These are phyloP conservation scores for Notothenia coriiceps DNA, from an alignment of 2,113 vertebrate genomes.

Conservation along the genomic window DNA sequence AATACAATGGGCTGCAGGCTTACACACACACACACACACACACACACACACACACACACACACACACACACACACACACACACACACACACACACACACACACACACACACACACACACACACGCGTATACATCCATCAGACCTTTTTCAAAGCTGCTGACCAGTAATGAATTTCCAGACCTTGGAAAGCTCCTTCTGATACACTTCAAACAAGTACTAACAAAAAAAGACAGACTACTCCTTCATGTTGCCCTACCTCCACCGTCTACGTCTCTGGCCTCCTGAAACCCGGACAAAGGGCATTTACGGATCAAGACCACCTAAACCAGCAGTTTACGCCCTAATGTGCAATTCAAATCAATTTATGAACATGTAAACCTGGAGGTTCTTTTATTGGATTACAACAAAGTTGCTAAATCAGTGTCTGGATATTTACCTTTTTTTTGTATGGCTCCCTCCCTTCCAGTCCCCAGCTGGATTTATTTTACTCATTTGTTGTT, in stretches of 20 bases:
- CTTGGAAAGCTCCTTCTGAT: conserved; percentile 85
- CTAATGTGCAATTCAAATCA: conserved; percentile 30
- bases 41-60: conserved; percentile 46
- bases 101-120: conserved; percentile 40
- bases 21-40: conserved; percentile 32
- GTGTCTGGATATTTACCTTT: conserved; percentile 14
- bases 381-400: conserved; percentile 16
- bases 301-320: conserved; percentile 58
- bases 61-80: conserved; percentile 36
- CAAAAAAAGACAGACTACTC: conserved; percentile 73
- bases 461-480: conserved; percentile 10
- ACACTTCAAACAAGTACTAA: conserved; percentile 82
- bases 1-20: conserved; percentile 80
- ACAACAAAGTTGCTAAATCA: not conserved
- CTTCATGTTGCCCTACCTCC: conserved; percentile 71
- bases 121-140: conserved; percentile 61
- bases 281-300: conserved; percentile 55
- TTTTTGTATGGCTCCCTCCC: not conserved
- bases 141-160: conserved; percentile 82
- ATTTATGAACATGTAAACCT: conserved; percentile 38
- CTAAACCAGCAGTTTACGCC: conserved; percentile 10
- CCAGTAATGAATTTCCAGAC: conserved; percentile 86
- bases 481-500: conserved; percentile 69
- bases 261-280: conserved; percentile 57
- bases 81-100: conserved; percentile 47